These are phyloP conservation scores for Tribolium castaneum DNA, from an alignment of 1,140 invertebrate genomes.

Conservation along the genomic window DNA sequence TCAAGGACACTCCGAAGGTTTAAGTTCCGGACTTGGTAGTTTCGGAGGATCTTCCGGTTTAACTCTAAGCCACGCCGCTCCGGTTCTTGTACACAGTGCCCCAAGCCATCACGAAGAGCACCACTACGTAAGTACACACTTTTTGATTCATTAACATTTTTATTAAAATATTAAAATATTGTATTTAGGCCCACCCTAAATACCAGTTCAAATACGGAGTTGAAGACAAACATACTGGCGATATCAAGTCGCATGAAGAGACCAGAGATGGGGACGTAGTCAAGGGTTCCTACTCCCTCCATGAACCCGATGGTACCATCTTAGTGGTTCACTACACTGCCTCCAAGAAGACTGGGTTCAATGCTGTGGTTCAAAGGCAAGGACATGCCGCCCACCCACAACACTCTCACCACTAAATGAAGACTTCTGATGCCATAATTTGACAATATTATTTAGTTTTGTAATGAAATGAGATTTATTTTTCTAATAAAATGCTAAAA, in stretches of 20 bases:
- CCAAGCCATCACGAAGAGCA: background rate
- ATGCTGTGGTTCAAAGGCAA: slow-evolving; percentile 64
- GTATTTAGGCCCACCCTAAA: slow-evolving; percentile 61
- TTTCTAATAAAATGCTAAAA: background rate
- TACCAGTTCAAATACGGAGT: slow-evolving; percentile 69
- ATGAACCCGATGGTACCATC: slow-evolving; percentile 66
- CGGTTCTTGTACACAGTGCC: slow-evolving; percentile 63
- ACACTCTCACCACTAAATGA: background rate
- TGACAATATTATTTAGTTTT: background rate
- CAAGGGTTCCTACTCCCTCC: slow-evolving; percentile 35
- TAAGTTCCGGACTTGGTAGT: background rate
- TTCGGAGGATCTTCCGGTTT: background rate
- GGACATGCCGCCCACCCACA: slow-evolving; percentile 17
- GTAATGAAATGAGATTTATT: background rate
- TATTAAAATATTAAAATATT: slow-evolving; percentile 29
- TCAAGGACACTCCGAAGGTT: background rate
- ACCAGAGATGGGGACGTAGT: slow-evolving; percentile 66
- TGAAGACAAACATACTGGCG: slow-evolving; percentile 67
- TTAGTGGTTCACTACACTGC: slow-evolving; percentile 75
- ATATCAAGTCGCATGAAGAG: slow-evolving; percentile 68
- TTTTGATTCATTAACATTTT: slow-evolving; percentile 54
- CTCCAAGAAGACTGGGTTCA: slow-evolving; percentile 74
- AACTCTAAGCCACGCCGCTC: background rate
- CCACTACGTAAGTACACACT: slow-evolving; percentile 57
- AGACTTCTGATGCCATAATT: background rate